Conservation (phyloP, 2,113 vertebrate species). For the Hipposideros armiger region DNA sequence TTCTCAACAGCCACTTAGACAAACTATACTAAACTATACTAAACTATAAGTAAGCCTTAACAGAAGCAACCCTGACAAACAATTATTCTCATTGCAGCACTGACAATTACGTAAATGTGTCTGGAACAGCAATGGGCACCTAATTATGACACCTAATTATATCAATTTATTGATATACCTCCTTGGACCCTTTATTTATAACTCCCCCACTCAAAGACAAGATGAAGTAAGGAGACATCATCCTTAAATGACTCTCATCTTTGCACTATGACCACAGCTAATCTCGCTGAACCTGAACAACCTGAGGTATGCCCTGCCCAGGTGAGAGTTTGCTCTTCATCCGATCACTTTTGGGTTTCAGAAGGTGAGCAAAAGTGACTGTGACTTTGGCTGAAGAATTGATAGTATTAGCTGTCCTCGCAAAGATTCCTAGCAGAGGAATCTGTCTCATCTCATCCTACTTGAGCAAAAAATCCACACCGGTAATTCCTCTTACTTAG, state of each 20-base stretch:
- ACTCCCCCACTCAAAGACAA: slow-evolving; percentile 81
- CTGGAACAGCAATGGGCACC: slow-evolving; percentile 87
- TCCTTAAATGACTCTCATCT: slow-evolving; percentile 70
- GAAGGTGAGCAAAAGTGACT: not conserved
- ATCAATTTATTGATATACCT: slow-evolving; percentile 88
- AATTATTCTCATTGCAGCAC: slow-evolving; percentile 87
- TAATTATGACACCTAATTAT: slow-evolving; percentile 90
- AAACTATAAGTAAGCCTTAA: slow-evolving; percentile 77
- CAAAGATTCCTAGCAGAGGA: not conserved
- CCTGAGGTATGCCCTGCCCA: not conserved
- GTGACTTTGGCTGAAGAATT: not conserved
- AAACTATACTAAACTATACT: slow-evolving; percentile 69
- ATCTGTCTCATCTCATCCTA: not conserved
- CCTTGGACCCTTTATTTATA: slow-evolving; percentile 89
- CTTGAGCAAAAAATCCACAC: not conserved
- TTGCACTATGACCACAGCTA: slow-evolving; percentile 56
- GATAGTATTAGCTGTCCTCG: not conserved
- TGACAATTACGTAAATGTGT: slow-evolving; percentile 88
- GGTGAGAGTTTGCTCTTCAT: not conserved
- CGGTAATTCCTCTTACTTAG: not conserved
- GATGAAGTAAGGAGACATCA: slow-evolving; percentile 76
- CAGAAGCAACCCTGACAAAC: slow-evolving; percentile 85
- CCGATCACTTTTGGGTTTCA: not conserved
- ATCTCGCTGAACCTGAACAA: slow-evolving; percentile 74
- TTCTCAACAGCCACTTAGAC: slow-evolving; percentile 86